Conservation (phyloP, 2,888 invertebrate genomes). For the Amiota communis region DNA sequence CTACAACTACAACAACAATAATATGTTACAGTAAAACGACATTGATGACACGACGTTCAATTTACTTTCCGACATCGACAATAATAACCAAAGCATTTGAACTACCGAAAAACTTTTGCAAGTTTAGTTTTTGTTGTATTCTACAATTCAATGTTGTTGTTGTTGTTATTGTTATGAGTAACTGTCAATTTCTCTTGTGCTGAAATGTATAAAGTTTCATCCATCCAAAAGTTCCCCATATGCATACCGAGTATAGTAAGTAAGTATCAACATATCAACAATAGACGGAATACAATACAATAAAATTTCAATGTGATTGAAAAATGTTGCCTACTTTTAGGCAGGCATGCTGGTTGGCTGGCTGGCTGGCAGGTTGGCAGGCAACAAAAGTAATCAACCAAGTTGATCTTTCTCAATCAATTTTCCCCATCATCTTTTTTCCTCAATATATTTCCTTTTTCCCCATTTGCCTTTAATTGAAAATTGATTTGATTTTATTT, state of each 20-base stretch:
- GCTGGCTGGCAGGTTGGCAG: conserved; percentile 31
- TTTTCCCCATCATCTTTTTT: background rate
- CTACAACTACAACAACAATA: conserved; percentile 23
- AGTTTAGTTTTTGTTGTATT: conserved; percentile 13
- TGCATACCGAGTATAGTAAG: background rate
- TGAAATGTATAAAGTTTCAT: conserved; percentile 52
- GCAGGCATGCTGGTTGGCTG: conserved; percentile 48
- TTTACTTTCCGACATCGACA: conserved; percentile 29
- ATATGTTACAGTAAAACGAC: background rate
- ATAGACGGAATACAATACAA: conserved; percentile 41
- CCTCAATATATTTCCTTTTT: background rate
- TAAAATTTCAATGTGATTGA: conserved; percentile 67
- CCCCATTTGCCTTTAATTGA: conserved; percentile 50
- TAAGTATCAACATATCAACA: background rate
- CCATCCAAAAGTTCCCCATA: background rate
- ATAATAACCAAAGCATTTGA: background rate
- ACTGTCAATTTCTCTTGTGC: conserved; percentile 47
- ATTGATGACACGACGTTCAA: conserved; percentile 25
- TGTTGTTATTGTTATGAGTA: conserved; percentile 24
- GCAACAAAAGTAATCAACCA: conserved; percentile 40
- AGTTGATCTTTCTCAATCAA: conserved; percentile 18
- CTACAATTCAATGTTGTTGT: conserved; percentile 2
- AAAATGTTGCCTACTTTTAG: conserved; percentile 66
- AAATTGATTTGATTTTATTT: conserved; percentile 64
- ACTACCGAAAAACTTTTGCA: conserved; percentile 29